phyloP scores from a whole-genome alignment of 2,888 invertebrate genomes.

The Lasioglossum morio region DNA sequence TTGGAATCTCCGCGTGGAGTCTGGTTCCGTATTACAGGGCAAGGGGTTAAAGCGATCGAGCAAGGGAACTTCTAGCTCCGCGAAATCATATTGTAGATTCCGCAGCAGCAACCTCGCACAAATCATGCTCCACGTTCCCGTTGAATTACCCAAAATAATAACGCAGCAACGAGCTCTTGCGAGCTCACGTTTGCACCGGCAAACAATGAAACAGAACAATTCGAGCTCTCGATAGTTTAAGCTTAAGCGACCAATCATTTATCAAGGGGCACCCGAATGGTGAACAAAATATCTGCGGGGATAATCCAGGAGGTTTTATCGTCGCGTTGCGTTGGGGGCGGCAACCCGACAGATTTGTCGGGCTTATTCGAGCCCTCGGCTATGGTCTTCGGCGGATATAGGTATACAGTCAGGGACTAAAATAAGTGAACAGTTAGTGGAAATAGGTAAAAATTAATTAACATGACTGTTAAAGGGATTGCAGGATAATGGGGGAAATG shows the following conservation, averaged over 20 bases:
- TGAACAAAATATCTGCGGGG: background rate
- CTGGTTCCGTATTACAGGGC: too few relatives aligned
- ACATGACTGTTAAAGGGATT: too few relatives aligned
- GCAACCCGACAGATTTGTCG: conserved; percentile 50
- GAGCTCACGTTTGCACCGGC: background rate
- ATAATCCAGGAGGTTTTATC: conserved; percentile 1
- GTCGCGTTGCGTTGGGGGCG: background rate
- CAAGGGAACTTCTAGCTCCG: background rate
- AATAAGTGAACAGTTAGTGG: too few relatives aligned
- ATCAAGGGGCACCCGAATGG: background rate
- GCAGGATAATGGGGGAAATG: too few relatives aligned
- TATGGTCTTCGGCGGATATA: conserved; percentile 52
- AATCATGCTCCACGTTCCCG: background rate
- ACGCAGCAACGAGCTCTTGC: background rate
- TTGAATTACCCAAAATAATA: background rate
- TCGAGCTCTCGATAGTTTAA: background rate
- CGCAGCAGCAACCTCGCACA: background rate
- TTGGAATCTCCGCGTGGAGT: too few relatives aligned
- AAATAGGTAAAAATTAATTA: too few relatives aligned
- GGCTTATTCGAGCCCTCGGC: conserved; percentile 44
- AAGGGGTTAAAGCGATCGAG: too few relatives aligned
- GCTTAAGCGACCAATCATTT: background rate
- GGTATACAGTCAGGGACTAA: too few relatives aligned
- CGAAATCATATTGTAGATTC: background rate
- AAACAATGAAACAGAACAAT: background rate